Base-by-base conservation (phyloP, 2,113 vertebrate genomes). In the Alligator sinensis region DNA sequence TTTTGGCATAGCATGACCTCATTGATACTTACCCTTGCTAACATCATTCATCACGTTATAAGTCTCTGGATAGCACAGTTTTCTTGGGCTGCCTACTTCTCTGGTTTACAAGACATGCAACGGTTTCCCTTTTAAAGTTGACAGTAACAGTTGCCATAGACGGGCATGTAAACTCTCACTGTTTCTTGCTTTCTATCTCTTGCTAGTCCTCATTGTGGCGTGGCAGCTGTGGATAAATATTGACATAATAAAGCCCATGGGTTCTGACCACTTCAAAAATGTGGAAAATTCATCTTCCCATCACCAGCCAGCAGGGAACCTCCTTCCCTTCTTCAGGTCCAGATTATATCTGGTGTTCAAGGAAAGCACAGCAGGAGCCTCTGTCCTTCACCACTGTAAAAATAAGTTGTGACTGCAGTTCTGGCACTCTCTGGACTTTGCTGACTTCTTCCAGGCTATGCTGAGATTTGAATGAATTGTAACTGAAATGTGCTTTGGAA, bases 351-450 rank as follows among this genome's bases (percentile, higher is more conserved):
- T 47, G 34, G 62, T 84, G 63, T 70, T 74, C 17, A 78, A 82
- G 62, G 9, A 72, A 19, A 63, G 77, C 27, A 38, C 3, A 17
- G 79, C 17, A 25, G 72, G 80, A 80, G n/a, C 57, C 0, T 0
- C 1, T 0, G 24, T 47, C 34, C 2, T 74, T 77, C 57, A 55
- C 1, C 4, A 17, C 62, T n/a, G 30, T 68, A 9, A n/a, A 30
- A n/a, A 16, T 11, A 17, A 4, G 2, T 9, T n/a, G 30, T n/a
- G 18, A 16, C n/a, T 68, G n/a, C 66, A 68, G 66, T 68, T 5
- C 74, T 77, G 28, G 21, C 11, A 11, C 14, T 72, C 24, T 19
- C 16, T 72, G 38, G 3, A 86, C 9, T 11, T 30, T 80, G 18
- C 47, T 72, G 58, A 25, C 15, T 57, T 87, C 47, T 25, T 27